phyloP scores from a whole-genome alignment of 2,113 vertebrate genomes.

The Myanophis thanlyinensis region DNA sequence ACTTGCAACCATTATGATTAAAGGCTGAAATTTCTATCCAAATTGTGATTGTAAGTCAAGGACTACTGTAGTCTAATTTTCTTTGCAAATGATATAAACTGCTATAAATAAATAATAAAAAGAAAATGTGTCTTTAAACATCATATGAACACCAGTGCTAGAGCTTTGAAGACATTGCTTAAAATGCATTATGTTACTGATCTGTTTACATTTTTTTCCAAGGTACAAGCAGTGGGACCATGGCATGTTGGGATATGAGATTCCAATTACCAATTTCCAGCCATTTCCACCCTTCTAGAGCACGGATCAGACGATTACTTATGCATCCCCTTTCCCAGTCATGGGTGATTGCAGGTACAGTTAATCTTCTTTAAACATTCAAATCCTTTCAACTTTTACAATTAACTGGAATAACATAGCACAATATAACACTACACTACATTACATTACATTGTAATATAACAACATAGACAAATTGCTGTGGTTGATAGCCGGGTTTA shows the following conservation, averaged over 20 bases:
- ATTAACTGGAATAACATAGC: neutral
- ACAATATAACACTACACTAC: neutral
- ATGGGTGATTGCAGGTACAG: slow-evolving; percentile 92
- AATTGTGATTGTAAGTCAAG: neutral
- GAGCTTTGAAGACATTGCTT: neutral
- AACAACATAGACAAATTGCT: neutral
- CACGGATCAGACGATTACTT: slow-evolving; percentile 89
- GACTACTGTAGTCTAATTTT: neutral
- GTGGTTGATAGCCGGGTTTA: neutral
- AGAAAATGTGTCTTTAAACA: neutral
- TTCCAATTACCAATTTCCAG: slow-evolving; percentile 98
- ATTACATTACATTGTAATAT: neutral
- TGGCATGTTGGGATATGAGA: slow-evolving; percentile 99
- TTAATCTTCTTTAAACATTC: neutral
- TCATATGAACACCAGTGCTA: neutral
- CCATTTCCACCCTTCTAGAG: slow-evolving; percentile 90
- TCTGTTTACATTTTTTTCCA: slow-evolving; percentile 21
- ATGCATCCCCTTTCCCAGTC: slow-evolving; percentile 98
- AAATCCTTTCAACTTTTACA: neutral
- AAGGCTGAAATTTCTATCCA: neutral
- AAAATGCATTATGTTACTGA: slow-evolving; percentile 13
- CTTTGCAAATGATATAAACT: neutral
- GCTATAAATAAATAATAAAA: neutral
- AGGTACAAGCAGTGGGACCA: slow-evolving; percentile 97
- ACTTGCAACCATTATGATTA: neutral